phyloP scores from a whole-genome alignment of 2,113 vertebrate species.

The Craseonycteris thonglongyai region DNA sequence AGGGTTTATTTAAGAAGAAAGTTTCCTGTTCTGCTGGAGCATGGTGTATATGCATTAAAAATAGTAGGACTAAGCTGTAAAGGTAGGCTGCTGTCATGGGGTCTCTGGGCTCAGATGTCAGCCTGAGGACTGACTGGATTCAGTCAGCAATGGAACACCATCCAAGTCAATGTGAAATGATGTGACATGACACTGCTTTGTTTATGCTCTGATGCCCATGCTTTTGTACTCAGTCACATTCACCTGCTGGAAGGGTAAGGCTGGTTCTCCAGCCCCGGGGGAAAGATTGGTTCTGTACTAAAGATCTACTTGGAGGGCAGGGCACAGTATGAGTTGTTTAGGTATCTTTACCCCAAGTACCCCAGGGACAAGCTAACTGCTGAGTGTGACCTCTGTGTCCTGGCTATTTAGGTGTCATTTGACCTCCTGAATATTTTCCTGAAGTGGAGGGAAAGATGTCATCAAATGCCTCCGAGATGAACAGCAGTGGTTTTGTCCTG shows the following conservation, averaged over 20 bases:
- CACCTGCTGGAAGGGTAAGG: background rate
- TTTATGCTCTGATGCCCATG: constrained; percentile 16
- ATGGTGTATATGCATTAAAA: fast-evolving
- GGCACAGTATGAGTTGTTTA: background rate
- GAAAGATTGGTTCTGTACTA: background rate
- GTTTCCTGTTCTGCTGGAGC: background rate
- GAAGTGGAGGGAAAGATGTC: background rate
- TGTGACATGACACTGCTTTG: background rate
- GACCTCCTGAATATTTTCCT: constrained; percentile 7
- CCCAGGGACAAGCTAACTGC: background rate
- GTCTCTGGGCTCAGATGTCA: background rate
- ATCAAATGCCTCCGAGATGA: background rate
- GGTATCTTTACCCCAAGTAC: background rate
- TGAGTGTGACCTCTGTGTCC: background rate
- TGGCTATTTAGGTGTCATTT: background rate
- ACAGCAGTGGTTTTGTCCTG: background rate
- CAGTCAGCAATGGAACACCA: background rate
- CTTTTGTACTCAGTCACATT: background rate
- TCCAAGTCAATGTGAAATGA: background rate
- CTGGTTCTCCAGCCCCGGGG: background rate
- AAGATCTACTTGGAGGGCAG: background rate
- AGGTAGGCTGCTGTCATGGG: background rate
- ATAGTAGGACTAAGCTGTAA: background rate
- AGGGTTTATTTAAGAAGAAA: background rate
- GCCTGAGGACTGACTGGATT: background rate